Evolutionary conservation across 2,797 vertebrate genomes (phyloP).

Genomic region (Enoplosus armatus): DNA sequence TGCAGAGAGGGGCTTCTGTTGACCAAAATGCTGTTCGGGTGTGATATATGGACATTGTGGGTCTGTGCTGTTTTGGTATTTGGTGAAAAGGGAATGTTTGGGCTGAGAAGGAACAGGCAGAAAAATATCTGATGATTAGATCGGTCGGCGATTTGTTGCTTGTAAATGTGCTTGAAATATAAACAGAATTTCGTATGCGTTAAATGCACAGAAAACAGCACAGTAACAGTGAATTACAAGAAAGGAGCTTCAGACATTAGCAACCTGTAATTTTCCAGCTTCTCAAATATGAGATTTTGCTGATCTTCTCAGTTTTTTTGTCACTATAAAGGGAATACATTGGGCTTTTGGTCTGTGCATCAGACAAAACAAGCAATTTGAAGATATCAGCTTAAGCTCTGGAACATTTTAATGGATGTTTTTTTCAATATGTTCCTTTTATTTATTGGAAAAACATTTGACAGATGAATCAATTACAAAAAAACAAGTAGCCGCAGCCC

Average conservation of each 20-base stretch:
- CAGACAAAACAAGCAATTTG: not conserved
- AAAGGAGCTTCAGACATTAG: too few relatives aligned
- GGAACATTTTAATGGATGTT: not conserved
- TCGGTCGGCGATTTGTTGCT: not conserved
- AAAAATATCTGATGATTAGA: not conserved
- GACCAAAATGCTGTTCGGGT: slow-evolving; percentile 3
- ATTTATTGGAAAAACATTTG: not conserved
- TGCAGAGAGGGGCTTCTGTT: slow-evolving; percentile 5
- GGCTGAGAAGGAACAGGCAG: not conserved
- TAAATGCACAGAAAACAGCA: not conserved
- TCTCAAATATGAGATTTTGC: too few relatives aligned
- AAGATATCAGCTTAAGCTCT: not conserved
- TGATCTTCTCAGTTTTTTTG: too few relatives aligned
- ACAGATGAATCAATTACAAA: not conserved
- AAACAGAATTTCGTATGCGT: not conserved
- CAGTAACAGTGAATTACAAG: too few relatives aligned
- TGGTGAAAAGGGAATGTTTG: not conserved
- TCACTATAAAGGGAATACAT: not conserved
- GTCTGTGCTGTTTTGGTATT: not conserved
- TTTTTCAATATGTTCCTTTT: not conserved
- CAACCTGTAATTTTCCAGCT: too few relatives aligned
- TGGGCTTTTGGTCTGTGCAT: not conserved
- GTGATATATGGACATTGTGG: not conserved
- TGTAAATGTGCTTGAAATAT: not conserved
- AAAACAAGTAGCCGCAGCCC: not conserved